Evolutionary conservation across 2,797 vertebrate genomes (phyloP).

Genomic region (Rhabdophis nuchalis): DNA sequence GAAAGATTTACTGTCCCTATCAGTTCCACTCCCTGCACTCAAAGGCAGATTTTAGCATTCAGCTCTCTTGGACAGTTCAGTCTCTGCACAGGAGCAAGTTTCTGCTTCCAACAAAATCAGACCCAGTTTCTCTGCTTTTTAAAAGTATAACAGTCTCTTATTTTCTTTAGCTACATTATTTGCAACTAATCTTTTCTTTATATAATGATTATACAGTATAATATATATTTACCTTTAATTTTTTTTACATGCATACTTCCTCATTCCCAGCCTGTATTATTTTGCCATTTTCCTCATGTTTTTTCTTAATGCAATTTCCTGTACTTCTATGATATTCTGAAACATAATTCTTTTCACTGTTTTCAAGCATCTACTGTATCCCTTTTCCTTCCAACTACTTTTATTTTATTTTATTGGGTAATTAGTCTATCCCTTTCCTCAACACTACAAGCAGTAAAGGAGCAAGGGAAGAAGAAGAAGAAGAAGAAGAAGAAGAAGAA

Average conservation of each 20-base stretch:
- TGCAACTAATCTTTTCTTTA: not conserved
- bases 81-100: not conserved
- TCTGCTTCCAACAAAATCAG: not conserved
- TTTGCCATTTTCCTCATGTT: not conserved
- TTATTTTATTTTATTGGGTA: not conserved
- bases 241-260: not conserved
- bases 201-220: not conserved
- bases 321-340: not conserved
- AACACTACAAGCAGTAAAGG: not conserved
- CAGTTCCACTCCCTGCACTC: not conserved
- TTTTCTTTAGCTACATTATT: not conserved
- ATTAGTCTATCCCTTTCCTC: not conserved
- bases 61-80: not conserved
- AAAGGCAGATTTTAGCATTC: not conserved
- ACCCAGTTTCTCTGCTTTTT: not conserved
- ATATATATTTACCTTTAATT: not conserved
- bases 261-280: not conserved
- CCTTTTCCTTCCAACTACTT: not conserved
- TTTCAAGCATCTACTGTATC: not conserved
- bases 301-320: not conserved
- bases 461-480: not conserved
- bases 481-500: not conserved
- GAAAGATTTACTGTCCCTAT: not conserved
- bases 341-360: not conserved
- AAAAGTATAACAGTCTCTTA: not conserved